Evolutionary conservation across 1,140 invertebrate genomes (phyloP).

Genomic region (Diorhabda sublineata): DNA sequence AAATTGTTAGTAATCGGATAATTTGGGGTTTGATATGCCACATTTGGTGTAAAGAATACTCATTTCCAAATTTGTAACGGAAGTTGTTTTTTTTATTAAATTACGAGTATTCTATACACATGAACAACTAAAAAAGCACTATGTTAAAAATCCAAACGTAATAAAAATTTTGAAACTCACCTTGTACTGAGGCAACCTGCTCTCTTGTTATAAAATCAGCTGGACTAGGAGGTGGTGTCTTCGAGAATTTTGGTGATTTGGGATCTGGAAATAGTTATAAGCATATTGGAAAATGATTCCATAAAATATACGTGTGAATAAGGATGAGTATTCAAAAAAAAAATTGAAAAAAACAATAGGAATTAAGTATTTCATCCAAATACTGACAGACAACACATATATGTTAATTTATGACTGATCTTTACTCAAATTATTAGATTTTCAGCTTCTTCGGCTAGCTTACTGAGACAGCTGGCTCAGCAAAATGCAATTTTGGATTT

Average conservation of each 20-base stretch:
- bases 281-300: too few relatives aligned
- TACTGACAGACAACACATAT: too few relatives aligned
- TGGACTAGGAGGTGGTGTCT: conserved; percentile 54
- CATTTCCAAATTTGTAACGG: conserved; percentile 10
- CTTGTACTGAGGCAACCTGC: conserved; percentile 42
- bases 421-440: too few relatives aligned
- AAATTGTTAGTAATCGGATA: background rate
- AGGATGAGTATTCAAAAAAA: too few relatives aligned
- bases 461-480: too few relatives aligned
- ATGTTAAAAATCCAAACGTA: background rate
- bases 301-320: too few relatives aligned
- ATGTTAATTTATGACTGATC: too few relatives aligned
- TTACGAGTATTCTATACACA: conserved; percentile 32
- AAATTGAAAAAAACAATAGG: too few relatives aligned
- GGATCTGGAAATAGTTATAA: conserved; percentile 38
- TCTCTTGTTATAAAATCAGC: conserved; percentile 47
- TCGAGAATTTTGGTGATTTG: conserved; percentile 50
- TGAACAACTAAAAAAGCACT: conserved; percentile 26
- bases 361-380: too few relatives aligned
- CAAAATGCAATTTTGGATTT: too few relatives aligned
- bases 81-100: background rate
- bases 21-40: conserved; percentile 39
- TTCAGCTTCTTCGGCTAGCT: too few relatives aligned
- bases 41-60: conserved; percentile 39
- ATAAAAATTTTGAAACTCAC: conserved; percentile 34